Percentiles rank a stretch among this genome's conserved stretches.
These are phyloP conservation scores for Vanessa atalanta DNA, from an alignment of 1,140 invertebrate species.

Conservation along the genomic window DNA sequence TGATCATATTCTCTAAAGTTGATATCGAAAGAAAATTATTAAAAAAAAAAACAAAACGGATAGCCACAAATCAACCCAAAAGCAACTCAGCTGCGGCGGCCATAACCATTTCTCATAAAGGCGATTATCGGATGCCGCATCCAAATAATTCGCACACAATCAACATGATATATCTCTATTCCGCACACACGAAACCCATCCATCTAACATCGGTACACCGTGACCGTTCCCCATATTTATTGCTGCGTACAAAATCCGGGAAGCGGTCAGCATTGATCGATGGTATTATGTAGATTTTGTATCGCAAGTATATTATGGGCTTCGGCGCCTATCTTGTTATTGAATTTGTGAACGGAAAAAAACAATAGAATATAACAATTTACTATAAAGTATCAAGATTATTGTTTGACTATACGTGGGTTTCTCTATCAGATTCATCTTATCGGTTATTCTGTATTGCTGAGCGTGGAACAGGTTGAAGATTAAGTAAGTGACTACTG, in stretches of 20 bases:
- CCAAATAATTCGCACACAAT: constrained; percentile 44
- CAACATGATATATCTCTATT: constrained; percentile 45
- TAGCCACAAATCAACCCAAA: constrained; percentile 28
- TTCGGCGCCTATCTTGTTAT: constrained; percentile 39
- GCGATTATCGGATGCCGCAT: constrained; percentile 35
- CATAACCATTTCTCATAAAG: constrained; percentile 39
- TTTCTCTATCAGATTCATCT: too few relatives aligned
- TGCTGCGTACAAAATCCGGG: constrained; percentile 47
- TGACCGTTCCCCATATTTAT: constrained; percentile 48
- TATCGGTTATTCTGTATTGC: too few relatives aligned
- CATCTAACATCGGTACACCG: constrained; percentile 47
- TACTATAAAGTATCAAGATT: not conserved
- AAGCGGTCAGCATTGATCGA: constrained; percentile 48
- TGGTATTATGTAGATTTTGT: constrained; percentile 50
- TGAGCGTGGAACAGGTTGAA: too few relatives aligned
- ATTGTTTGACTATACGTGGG: constrained; percentile 1
- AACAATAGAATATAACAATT: constrained; percentile 29
- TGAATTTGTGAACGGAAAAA: constrained; percentile 35
- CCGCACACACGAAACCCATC: constrained; percentile 45
- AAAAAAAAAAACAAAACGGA: constrained; percentile 11
- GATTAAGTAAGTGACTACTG: too few relatives aligned
- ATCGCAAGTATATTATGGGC: constrained; percentile 44
- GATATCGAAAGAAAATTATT: constrained; percentile 9
- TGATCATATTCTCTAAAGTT: not conserved
- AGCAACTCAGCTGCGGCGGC: constrained; percentile 32